phyloP scores from a whole-genome alignment of 1,140 invertebrate genomes.

The Aporrectodea caliginosa region DNA sequence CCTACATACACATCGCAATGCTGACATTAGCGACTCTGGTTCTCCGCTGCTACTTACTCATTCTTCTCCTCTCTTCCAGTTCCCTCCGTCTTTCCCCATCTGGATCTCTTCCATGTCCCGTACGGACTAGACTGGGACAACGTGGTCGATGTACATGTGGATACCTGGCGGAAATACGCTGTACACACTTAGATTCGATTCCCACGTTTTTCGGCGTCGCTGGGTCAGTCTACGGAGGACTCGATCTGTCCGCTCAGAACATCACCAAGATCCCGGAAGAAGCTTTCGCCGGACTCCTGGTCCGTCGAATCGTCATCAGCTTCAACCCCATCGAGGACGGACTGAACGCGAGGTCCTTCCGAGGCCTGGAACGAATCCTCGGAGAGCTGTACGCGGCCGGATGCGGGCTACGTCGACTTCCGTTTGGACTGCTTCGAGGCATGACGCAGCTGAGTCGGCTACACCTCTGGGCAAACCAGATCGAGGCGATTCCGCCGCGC shows the following conservation, averaged over 20 bases:
- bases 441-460: slow-evolving; percentile 13
- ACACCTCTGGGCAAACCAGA: slow-evolving; percentile 28
- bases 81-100: no score
- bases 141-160: slow-evolving; percentile 4
- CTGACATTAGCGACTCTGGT: no score
- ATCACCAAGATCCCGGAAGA: slow-evolving; percentile 11
- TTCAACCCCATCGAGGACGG: slow-evolving; percentile 29
- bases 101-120: no score
- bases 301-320: slow-evolving; percentile 28
- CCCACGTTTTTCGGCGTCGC: neutral
- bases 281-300: slow-evolving; percentile 19
- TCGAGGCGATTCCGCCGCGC: slow-evolving; percentile 15
- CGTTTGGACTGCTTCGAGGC: slow-evolving; percentile 9
- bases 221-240: neutral
- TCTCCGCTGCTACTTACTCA: no score
- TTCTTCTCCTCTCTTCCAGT: no score
- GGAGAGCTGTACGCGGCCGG: slow-evolving; percentile 26
- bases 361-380: slow-evolving; percentile 6
- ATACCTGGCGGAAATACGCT: neutral
- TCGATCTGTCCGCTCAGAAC: neutral
- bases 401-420: slow-evolving; percentile 16
- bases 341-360: slow-evolving; percentile 14
- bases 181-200: neutral
- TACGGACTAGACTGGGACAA: neutral
- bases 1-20: no score